These are phyloP conservation scores for Euproctis similis DNA, from an alignment of 2,888 invertebrate species.

Conservation along the genomic window DNA sequence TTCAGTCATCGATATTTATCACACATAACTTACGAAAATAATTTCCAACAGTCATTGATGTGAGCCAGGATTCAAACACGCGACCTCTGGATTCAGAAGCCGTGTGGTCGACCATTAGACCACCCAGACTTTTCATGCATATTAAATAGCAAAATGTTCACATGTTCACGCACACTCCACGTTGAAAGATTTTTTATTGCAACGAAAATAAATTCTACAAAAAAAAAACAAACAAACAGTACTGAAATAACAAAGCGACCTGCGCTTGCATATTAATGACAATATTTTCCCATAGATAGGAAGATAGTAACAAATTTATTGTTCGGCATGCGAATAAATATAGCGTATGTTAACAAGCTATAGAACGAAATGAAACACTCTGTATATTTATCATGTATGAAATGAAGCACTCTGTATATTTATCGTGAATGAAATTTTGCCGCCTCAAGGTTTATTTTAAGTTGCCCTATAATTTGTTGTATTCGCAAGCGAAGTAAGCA, in stretches of 20 bases:
- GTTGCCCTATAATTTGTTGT: slow-evolving; percentile 49
- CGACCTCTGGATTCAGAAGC: too few relatives aligned
- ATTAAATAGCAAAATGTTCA: slow-evolving; percentile 21
- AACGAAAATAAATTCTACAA: slow-evolving; percentile 2
- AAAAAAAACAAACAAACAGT: too few relatives aligned
- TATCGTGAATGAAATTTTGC: slow-evolving; percentile 46
- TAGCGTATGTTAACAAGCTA: slow-evolving; percentile 41
- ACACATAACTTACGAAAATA: too few relatives aligned
- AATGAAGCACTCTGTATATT: slow-evolving; percentile 32
- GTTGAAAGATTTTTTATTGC: too few relatives aligned
- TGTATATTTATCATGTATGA: too few relatives aligned
- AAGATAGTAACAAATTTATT: slow-evolving; percentile 28
- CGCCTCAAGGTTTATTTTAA: slow-evolving; percentile 45
- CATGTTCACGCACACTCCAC: slow-evolving; percentile 10
- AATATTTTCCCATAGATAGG: slow-evolving; percentile 15
- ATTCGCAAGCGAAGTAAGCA: slow-evolving; percentile 17
- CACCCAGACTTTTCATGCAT: too few relatives aligned
- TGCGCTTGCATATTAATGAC: slow-evolving; percentile 10
- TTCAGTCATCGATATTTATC: too few relatives aligned
- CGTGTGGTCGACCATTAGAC: too few relatives aligned
- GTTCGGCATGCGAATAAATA: slow-evolving; percentile 29
- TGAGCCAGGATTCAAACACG: too few relatives aligned
- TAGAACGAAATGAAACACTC: slow-evolving; percentile 26
- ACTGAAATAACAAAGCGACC: slow-evolving; percentile 3
- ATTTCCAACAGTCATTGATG: too few relatives aligned